phyloP scores from a whole-genome alignment of 2,113 vertebrate species.

The Melierax canorus region DNA sequence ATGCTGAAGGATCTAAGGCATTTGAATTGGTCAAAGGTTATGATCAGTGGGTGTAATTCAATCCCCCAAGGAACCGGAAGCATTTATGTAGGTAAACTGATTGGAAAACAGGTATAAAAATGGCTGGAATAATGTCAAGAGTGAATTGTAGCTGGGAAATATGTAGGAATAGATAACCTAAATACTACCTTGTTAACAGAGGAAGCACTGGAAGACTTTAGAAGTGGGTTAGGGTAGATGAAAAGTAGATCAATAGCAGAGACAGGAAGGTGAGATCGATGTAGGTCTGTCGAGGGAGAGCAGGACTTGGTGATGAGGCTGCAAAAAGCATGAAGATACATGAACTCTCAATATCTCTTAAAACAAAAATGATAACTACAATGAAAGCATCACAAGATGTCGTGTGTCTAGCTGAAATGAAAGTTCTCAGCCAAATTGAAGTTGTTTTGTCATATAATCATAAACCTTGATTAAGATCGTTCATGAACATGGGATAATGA shows the following conservation, averaged over 20 bases:
- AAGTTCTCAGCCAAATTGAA: background rate
- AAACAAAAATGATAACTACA: background rate
- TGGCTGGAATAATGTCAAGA: background rate
- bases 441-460: background rate
- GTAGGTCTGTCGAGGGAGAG: background rate
- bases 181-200: background rate
- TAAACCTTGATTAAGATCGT: background rate
- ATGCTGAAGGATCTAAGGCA: background rate
- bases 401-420: background rate
- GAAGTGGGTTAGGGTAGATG: background rate
- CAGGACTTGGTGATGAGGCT: background rate
- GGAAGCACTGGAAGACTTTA: background rate
- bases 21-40: background rate
- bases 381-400: background rate
- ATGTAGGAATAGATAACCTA: background rate
- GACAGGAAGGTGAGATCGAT: accelerated
- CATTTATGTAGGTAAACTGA: background rate
- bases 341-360: background rate
- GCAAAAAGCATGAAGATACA: background rate
- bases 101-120: background rate
- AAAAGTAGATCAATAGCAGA: background rate
- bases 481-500: background rate
- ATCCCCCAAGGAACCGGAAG: background rate
- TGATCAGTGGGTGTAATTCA: background rate
- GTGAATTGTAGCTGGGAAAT: background rate